phyloP scores from a whole-genome alignment of 2,797 vertebrate genomes.

The Diglossa cyanea region DNA sequence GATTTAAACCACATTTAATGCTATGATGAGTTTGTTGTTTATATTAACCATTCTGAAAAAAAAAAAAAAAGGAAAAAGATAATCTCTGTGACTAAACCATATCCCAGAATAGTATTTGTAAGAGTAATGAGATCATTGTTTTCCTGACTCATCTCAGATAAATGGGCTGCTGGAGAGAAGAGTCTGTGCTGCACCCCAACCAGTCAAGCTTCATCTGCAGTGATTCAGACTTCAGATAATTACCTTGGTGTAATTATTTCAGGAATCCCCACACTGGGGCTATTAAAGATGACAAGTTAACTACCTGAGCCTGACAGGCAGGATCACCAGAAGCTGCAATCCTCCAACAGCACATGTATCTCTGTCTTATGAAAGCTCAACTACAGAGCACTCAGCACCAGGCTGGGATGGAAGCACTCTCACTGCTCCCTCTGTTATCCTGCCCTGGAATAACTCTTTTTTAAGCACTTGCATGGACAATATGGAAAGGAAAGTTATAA shows the following conservation, averaged over 20 bases:
- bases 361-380: neutral
- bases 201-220: neutral
- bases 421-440: neutral
- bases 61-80: neutral
- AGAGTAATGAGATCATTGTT: neutral
- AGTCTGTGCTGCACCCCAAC: neutral
- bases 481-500: neutral
- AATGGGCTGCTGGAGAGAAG: neutral
- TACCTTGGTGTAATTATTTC: slow-evolving; percentile 7
- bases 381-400: neutral
- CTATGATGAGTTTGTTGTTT: neutral
- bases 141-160: slow-evolving; percentile 30
- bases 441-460: neutral
- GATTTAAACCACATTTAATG: neutral
- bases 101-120: neutral
- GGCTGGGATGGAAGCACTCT: neutral
- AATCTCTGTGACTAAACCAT: neutral
- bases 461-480: neutral
- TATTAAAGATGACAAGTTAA: slow-evolving; percentile 19
- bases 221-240: slow-evolving; percentile 20
- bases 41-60: neutral
- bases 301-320: neutral
- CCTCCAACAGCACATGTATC: neutral
- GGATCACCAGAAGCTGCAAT: neutral
- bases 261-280: neutral